A percentile compares a stretch with the other conserved stretches of the same genome.
Conservation (phyloP, 1,140 invertebrate species). For the Steinernema feltiae region DNA sequence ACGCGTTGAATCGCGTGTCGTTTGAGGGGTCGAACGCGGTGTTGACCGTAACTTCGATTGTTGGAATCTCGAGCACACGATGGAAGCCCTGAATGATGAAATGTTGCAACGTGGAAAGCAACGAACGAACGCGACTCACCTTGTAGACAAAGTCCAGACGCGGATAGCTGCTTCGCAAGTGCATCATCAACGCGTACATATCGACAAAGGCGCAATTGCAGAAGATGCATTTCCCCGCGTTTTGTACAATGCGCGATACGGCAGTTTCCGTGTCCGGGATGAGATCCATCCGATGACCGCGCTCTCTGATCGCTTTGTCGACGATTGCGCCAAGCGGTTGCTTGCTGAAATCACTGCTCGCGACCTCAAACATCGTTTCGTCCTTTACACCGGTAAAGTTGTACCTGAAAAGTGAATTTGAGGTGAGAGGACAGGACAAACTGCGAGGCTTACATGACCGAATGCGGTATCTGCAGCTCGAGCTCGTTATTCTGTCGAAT, state of each 20-base stretch:
- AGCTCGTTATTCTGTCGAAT: neutral
- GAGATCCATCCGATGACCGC: neutral
- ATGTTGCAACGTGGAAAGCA: neutral
- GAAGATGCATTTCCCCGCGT: neutral
- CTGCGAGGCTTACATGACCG: neutral
- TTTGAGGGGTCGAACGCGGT: neutral
- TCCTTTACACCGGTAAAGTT: neutral
- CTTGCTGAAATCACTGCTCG: neutral
- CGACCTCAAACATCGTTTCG: neutral
- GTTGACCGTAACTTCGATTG: neutral
- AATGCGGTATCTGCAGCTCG: neutral
- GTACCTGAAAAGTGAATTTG: neutral
- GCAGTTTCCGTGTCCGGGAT: neutral
- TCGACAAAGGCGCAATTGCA: neutral
- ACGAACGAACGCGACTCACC: neutral
- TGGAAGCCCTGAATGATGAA: neutral
- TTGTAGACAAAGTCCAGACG: neutral
- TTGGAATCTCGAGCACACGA: neutral
- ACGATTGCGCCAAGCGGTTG: neutral
- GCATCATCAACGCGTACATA: neutral
- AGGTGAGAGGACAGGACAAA: neutral
- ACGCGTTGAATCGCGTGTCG: neutral
- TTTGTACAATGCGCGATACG: neutral
- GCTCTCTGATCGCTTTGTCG: neutral
- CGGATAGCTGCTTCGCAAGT: neutral